Evolutionary conservation across 2,113 vertebrate genomes (phyloP).

Genomic region (Helogale parvula): DNA sequence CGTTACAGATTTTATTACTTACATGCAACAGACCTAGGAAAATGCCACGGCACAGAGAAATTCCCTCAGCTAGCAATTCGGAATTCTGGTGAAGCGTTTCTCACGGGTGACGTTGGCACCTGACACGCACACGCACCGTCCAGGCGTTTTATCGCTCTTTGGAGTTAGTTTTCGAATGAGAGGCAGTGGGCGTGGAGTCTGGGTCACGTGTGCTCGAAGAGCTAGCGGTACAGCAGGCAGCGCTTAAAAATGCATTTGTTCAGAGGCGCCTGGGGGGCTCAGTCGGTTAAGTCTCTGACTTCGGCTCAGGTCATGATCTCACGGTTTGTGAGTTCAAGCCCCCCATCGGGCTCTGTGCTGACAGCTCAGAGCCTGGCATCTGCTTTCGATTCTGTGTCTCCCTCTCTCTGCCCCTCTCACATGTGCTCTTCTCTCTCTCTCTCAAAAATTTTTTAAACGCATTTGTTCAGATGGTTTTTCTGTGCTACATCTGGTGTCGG

Average conservation of each 20-base stretch:
- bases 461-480: background rate
- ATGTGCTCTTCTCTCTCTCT: no score
- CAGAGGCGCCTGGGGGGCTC: no score
- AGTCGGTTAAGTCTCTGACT: no score
- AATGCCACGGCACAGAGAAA: background rate
- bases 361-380: no score
- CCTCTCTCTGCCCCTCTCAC: no score
- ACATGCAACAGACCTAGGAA: slow-evolving; percentile 7
- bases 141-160: background rate
- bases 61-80: background rate
- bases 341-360: no score
- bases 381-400: no score
- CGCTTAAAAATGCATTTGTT: background rate
- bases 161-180: background rate
- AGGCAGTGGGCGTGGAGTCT: background rate
- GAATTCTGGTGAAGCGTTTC: background rate
- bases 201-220: background rate
- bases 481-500: background rate
- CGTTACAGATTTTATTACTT: slow-evolving; percentile 50
- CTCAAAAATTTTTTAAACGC: background rate
- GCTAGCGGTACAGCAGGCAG: background rate
- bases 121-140: fast-evolving
- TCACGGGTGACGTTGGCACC: fast-evolving
- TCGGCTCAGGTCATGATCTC: no score
- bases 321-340: no score